Conservation (phyloP, 2,888 invertebrate species). For the Melinaea marsaeus region DNA sequence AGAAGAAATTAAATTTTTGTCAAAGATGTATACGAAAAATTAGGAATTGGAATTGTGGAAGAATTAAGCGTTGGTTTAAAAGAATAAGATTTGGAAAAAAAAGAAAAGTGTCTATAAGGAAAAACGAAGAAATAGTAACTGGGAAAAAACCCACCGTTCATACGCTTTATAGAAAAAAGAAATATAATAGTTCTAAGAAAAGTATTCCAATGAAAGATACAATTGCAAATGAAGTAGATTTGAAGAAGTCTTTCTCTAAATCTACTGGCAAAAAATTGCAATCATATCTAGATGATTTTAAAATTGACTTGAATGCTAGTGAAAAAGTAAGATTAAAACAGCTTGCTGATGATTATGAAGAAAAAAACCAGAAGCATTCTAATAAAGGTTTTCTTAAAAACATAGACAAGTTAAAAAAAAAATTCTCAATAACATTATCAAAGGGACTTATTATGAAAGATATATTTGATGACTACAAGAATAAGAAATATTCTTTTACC, state of each 20-base stretch:
- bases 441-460: constrained; percentile 38
- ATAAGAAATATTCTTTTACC: constrained; percentile 31
- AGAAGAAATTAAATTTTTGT: constrained; percentile 30
- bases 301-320: constrained; percentile 21
- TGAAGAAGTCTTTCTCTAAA: constrained; percentile 23
- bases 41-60: constrained; percentile 35
- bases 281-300: constrained; percentile 20
- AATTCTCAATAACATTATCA: constrained; percentile 35
- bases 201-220: constrained; percentile 26
- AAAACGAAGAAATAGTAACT: constrained; percentile 7
- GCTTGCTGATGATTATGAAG: constrained; percentile 24
- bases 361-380: constrained; percentile 19
- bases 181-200: constrained; percentile 21
- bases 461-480: constrained; percentile 41
- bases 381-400: constrained; percentile 36
- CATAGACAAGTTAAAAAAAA: constrained; percentile 38
- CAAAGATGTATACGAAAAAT: constrained; percentile 33
- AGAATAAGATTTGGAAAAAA: constrained; percentile 38
- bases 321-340: constrained; percentile 22
- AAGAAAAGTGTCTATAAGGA: constrained; percentile 18
- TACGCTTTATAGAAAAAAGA: constrained; percentile 37
- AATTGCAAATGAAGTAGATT: constrained; percentile 24
- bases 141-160: constrained; percentile 25
- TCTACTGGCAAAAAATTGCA: constrained; percentile 21
- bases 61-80: constrained; percentile 38